Percentiles rank a stretch among this genome's conserved stretches.
Conservation (phyloP, 2,797 vertebrate genomes). For the Hephaestus fuliginosus region DNA sequence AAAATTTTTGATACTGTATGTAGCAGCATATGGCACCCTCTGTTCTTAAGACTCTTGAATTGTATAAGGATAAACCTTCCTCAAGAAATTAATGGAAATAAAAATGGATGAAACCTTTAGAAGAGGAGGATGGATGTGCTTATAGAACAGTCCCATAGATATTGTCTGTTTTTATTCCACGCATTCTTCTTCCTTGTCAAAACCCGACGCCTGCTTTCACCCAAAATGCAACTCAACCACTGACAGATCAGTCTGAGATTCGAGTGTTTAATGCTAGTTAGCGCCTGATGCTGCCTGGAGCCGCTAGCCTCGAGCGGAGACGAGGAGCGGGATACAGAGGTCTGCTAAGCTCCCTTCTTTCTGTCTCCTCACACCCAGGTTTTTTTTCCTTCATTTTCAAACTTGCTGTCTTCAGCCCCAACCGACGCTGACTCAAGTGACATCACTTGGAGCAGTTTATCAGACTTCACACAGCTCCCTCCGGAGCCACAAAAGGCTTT, state of each 20-base stretch:
- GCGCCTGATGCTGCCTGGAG: not conserved
- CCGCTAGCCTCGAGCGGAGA: not conserved
- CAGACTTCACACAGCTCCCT: slow-evolving; percentile 4
- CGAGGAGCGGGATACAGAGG: not conserved
- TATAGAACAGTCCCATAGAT: no score
- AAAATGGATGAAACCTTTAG: no score
- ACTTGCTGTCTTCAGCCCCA: not conserved
- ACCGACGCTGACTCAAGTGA: not conserved
- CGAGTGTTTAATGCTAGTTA: not conserved
- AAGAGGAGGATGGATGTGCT: no score
- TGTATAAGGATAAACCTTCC: no score
- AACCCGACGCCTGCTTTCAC: not conserved
- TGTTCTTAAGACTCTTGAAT: no score
- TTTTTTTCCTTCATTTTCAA: no score
- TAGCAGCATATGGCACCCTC: no score
- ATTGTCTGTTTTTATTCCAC: not conserved
- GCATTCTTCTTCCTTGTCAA: not conserved
- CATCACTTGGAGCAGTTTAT: slow-evolving; percentile 4
- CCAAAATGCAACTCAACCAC: not conserved
- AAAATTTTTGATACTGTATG: no score
- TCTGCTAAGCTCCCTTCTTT: no score
- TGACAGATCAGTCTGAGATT: not conserved
- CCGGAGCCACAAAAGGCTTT: not conserved
- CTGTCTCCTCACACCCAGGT: no score
- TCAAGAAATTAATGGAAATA: no score